Evolutionary conservation across 2,888 invertebrate genomes (phyloP).

Genomic region (Leuctra nigra): DNA sequence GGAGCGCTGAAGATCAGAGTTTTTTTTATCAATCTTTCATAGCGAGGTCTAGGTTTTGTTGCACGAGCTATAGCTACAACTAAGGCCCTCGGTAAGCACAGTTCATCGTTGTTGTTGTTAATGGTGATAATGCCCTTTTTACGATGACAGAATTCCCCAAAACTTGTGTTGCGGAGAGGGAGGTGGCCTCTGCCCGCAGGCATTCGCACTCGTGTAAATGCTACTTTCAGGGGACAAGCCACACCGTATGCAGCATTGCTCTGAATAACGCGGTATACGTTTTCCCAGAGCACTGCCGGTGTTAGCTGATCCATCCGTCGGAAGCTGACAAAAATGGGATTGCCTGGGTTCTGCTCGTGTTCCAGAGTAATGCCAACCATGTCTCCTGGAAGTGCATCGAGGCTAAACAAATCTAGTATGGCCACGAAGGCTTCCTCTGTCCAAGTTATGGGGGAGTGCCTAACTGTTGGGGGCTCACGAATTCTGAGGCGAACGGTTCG

Average conservation of each 20-base stretch:
- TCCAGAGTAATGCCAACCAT: not conserved
- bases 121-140: not conserved
- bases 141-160: not conserved
- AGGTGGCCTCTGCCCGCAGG: not conserved
- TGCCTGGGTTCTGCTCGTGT: not conserved
- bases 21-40: constrained; percentile 10
- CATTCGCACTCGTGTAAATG: not conserved
- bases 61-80: constrained; percentile 24
- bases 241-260: not conserved
- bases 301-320: not conserved
- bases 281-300: not conserved
- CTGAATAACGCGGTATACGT: not conserved
- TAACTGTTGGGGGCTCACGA: too few species aligned
- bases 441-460: too few species aligned
- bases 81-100: constrained; percentile 22
- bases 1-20: not conserved
- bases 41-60: constrained; percentile 15
- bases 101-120: constrained; percentile 26
- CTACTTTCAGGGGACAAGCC: not conserved
- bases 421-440: too few species aligned
- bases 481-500: too few species aligned
- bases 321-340: not conserved
- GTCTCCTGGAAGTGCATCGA: too few species aligned
- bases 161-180: not conserved
- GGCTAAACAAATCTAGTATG: too few species aligned